These are phyloP conservation scores for Corvus cornix DNA, from an alignment of 2,113 vertebrate genomes.

Conservation along the genomic window DNA sequence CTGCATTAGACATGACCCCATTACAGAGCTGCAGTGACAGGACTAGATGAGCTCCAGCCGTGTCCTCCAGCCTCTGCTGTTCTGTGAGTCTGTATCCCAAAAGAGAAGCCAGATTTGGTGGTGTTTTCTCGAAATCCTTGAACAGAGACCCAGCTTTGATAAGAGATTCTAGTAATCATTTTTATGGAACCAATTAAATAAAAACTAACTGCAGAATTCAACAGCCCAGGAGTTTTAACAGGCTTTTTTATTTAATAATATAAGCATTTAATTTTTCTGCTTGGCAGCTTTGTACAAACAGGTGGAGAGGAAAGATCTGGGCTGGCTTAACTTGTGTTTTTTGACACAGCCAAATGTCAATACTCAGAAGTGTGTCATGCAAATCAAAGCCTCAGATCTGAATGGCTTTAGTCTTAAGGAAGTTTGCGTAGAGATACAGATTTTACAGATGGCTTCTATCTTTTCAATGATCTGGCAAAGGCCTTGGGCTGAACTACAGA, in stretches of 20 bases:
- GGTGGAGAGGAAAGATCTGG: slow-evolving; percentile 36
- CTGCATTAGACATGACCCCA: not conserved
- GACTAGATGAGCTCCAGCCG: not conserved
- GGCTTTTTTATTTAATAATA: not conserved
- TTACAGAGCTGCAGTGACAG: not conserved
- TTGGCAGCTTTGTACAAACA: slow-evolving; percentile 39
- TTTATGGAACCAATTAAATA: not conserved
- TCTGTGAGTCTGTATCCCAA: not conserved
- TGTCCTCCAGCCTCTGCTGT: not conserved
- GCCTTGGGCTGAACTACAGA: not conserved
- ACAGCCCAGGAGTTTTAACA: not conserved
- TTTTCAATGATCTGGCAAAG: slow-evolving; percentile 2
- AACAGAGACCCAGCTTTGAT: not conserved
- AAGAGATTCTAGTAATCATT: not conserved
- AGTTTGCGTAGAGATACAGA: slow-evolving; percentile 17
- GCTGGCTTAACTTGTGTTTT: slow-evolving; percentile 17
- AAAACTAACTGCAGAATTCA: not conserved
- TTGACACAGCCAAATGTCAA: slow-evolving; percentile 38
- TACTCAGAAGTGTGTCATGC: slow-evolving; percentile 29
- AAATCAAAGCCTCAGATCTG: slow-evolving; percentile 22
- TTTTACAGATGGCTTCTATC: slow-evolving; percentile 38
- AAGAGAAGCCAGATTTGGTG: not conserved
- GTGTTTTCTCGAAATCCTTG: not conserved
- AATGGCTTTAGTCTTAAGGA: slow-evolving; percentile 30
- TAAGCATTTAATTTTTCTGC: slow-evolving; percentile 11